Conservation (phyloP, 2,797 vertebrate genomes). For the Acropternis orthonyx region DNA sequence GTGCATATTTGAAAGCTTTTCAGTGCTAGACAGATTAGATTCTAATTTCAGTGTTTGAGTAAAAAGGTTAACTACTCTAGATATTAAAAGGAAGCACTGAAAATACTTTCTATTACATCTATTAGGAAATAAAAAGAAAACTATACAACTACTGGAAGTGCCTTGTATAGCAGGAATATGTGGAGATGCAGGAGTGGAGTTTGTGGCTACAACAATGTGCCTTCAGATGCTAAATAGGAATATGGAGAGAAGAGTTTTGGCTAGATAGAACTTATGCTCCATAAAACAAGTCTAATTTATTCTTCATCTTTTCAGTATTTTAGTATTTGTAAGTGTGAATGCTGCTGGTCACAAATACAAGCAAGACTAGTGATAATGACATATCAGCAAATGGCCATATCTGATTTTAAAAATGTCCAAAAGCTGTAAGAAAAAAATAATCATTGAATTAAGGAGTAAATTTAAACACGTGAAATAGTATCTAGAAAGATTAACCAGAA, state of each 20-base stretch:
- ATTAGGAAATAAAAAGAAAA: not conserved
- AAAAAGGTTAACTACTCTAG: not conserved
- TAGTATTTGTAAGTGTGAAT: not conserved
- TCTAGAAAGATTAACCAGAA: not conserved
- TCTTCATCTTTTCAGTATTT: not conserved
- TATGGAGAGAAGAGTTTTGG: not conserved
- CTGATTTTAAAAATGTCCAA: not conserved
- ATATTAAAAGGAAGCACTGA: not conserved
- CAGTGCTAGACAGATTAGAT: not conserved
- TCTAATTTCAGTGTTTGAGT: not conserved
- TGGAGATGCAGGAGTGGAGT: not conserved
- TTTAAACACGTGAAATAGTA: not conserved
- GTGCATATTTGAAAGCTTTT: not conserved
- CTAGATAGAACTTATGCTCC: not conserved
- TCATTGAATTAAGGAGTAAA: not conserved
- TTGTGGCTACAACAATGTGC: not conserved
- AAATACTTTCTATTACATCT: not conserved
- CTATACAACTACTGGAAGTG: not conserved
- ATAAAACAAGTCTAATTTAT: not conserved
- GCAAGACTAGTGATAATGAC: not conserved
- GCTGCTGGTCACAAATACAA: not conserved
- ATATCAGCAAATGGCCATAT: not conserved
- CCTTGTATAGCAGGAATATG: not conserved
- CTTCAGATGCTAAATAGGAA: not conserved
- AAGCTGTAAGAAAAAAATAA: not conserved